phyloP scores from a whole-genome alignment of 2,888 invertebrate species.

The Drosophila prostipennis region DNA sequence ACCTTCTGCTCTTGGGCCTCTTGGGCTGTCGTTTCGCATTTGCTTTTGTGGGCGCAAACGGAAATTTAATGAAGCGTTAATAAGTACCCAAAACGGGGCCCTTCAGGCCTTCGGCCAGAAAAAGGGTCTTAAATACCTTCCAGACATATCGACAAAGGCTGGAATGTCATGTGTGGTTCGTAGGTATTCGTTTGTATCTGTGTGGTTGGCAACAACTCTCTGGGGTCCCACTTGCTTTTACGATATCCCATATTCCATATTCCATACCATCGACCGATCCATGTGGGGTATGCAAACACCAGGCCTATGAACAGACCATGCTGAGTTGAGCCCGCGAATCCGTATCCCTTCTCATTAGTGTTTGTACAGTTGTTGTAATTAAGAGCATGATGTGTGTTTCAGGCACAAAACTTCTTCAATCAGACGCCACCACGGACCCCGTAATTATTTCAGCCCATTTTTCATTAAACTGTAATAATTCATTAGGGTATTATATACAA shows the following conservation, averaged over 20 bases:
- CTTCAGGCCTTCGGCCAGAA: slow-evolving; percentile 28
- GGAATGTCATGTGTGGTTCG: slow-evolving; percentile 36
- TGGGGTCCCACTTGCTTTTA: slow-evolving; percentile 8
- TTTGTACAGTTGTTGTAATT: slow-evolving; percentile 63
- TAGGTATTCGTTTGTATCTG: slow-evolving; percentile 15
- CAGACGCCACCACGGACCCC: slow-evolving; percentile 46
- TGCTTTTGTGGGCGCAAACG: slow-evolving; percentile 50
- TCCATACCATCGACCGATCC: neutral
- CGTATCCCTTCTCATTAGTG: slow-evolving; percentile 34
- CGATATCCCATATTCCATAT: slow-evolving; percentile 30
- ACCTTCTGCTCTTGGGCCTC: slow-evolving; percentile 7
- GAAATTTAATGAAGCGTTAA: slow-evolving; percentile 74
- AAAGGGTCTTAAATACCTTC: slow-evolving; percentile 52
- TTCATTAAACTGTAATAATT: slow-evolving; percentile 79
- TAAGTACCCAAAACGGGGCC: slow-evolving; percentile 57
- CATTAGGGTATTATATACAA: slow-evolving; percentile 65
- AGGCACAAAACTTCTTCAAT: slow-evolving; percentile 50
- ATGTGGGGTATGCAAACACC: slow-evolving; percentile 50
- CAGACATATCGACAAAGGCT: slow-evolving; percentile 39
- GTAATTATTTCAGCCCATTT: slow-evolving; percentile 61
- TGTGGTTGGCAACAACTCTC: slow-evolving; percentile 11
- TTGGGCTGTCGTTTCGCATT: slow-evolving; percentile 42
- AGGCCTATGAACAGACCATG: slow-evolving; percentile 22
- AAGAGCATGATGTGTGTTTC: slow-evolving; percentile 54
- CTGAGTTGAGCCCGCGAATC: slow-evolving; percentile 28